These are phyloP conservation scores for Burhinus oedicnemus DNA, from an alignment of 2,113 vertebrate genomes.

Conservation along the genomic window DNA sequence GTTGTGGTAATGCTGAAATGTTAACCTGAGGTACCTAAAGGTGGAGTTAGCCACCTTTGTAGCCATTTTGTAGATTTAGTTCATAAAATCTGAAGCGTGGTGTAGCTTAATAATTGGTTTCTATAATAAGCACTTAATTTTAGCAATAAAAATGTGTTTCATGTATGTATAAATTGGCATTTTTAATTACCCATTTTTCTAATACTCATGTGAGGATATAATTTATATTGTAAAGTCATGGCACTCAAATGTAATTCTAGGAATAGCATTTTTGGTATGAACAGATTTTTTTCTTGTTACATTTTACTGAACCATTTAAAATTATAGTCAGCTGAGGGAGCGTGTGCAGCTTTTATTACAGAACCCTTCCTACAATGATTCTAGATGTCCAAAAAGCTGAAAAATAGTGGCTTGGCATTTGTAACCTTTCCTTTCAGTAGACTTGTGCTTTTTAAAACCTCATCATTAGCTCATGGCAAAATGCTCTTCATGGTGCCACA, in stretches of 20 bases:
- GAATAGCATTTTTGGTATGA: conserved; percentile 4
- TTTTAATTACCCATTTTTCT: conserved; percentile 44
- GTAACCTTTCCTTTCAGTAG: not conserved
- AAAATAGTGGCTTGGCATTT: not conserved
- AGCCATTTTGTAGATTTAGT: not conserved
- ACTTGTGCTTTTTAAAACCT: not conserved
- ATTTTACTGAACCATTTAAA: conserved; percentile 1
- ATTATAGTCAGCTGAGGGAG: not conserved
- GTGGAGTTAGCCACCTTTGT: not conserved
- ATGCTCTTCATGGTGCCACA: not conserved
- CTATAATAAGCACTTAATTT: conserved; percentile 27
- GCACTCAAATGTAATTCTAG: not conserved
- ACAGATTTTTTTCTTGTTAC: not conserved
- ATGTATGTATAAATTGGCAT: conserved; percentile 12
- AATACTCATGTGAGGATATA: not conserved
- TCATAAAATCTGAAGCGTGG: not conserved
- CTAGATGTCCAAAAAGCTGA: not conserved
- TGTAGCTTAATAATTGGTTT: conserved; percentile 17
- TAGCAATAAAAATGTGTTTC: conserved; percentile 32
- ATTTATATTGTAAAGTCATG: conserved; percentile 10
- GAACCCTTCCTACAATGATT: not conserved
- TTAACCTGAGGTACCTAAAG: not conserved
- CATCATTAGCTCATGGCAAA: not conserved
- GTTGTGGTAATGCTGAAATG: not conserved
- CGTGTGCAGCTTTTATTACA: not conserved